A percentile compares a stretch with the other conserved stretches of the same genome.
These are phyloP conservation scores for Campoletis raptor DNA, from an alignment of 2,888 invertebrate genomes.

Conservation along the genomic window DNA sequence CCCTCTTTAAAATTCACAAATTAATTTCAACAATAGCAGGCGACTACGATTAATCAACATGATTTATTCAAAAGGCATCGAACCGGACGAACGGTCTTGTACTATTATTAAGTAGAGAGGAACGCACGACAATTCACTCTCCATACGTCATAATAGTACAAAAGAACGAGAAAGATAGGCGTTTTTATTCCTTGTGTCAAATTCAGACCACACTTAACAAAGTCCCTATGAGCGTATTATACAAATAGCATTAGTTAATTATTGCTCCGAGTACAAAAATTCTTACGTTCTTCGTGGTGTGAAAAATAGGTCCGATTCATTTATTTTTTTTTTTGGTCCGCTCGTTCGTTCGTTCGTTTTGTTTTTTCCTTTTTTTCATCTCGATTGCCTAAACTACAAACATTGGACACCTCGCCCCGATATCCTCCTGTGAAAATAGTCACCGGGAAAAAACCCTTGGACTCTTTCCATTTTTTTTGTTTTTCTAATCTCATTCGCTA, in stretches of 20 bases:
- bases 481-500: conserved; percentile 28
- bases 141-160: conserved; percentile 42
- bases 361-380: not conserved
- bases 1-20: conserved; percentile 39
- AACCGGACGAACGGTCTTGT: conserved; percentile 52
- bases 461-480: not conserved
- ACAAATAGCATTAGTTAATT: conserved; percentile 55
- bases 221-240: conserved; percentile 59
- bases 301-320: conserved; percentile 73
- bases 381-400: conserved; percentile 24
- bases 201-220: conserved; percentile 55
- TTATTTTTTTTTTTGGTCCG: conserved; percentile 62
- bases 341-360: conserved; percentile 58
- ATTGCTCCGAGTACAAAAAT: conserved; percentile 68
- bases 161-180: conserved; percentile 65
- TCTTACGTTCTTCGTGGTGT: conserved; percentile 65
- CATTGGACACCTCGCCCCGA: not conserved
- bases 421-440: not conserved
- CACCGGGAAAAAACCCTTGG: not conserved
- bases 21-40: conserved; percentile 56
- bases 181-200: conserved; percentile 19
- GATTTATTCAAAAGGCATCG: conserved; percentile 49
- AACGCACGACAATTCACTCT: not conserved
- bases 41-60: conserved; percentile 48
- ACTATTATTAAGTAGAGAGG: conserved; percentile 47